Percentiles rank a stretch among this genome's conserved stretches.
Conservation (phyloP, 2,888 invertebrate genomes). For the Cecidostiba fungosa region DNA sequence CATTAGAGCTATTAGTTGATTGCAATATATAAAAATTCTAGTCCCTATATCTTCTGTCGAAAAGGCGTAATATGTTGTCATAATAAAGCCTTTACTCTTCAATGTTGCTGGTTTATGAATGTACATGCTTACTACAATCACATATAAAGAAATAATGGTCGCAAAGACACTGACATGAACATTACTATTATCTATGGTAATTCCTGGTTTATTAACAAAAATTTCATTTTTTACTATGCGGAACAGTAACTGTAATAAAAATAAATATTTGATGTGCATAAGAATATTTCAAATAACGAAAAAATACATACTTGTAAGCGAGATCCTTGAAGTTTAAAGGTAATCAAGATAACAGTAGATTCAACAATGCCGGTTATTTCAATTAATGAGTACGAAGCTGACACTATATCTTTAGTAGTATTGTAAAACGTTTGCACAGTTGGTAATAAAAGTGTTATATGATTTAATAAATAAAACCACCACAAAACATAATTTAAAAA, state of each 20-base stretch:
- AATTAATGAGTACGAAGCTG: conserved; percentile 23
- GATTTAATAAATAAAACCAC: conserved; percentile 50
- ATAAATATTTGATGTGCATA: background rate
- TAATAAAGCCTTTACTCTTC: background rate
- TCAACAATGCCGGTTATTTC: conserved; percentile 43
- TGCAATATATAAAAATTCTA: conserved; percentile 21
- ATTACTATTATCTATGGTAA: background rate
- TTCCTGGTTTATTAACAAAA: background rate
- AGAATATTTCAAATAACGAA: background rate
- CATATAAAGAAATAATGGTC: background rate
- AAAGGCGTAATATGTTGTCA: conserved; percentile 37
- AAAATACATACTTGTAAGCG: conserved; percentile 34
- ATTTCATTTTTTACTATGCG: background rate
- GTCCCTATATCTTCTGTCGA: background rate
- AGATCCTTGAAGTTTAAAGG: conserved; percentile 32
- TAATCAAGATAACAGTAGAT: conserved; percentile 24
- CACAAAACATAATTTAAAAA: conserved; percentile 13
- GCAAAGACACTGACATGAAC: background rate
- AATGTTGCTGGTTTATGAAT: conserved; percentile 21
- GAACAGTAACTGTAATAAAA: background rate
- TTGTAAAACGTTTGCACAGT: conserved; percentile 24
- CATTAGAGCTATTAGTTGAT: conserved; percentile 37
- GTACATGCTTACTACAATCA: conserved; percentile 19
- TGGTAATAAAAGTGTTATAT: conserved; percentile 26
- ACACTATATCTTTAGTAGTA: background rate